Evolutionary conservation across 2,113 vertebrate species (phyloP).

Genomic region (Oncorhynchus kisutch): DNA sequence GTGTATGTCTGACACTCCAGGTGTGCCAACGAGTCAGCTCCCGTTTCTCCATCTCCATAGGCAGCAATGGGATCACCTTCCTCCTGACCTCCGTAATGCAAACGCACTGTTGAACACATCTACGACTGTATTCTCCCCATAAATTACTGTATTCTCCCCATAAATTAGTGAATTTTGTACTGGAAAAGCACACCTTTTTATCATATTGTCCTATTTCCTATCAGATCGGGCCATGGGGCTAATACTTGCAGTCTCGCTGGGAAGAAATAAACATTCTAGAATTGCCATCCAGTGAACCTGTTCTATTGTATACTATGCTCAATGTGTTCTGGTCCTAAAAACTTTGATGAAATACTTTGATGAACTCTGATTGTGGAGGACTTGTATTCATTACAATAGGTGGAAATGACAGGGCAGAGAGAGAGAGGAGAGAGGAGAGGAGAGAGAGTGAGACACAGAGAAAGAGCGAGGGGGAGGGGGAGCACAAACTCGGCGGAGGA

Average conservation of each 20-base stretch:
- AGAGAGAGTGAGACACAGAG: neutral
- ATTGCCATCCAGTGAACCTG: constrained; percentile 14
- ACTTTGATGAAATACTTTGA: neutral
- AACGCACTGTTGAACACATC: constrained; percentile 21
- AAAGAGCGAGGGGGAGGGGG: neutral
- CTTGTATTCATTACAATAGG: neutral
- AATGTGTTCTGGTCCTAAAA: neutral
- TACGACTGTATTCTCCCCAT: neutral
- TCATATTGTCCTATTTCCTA: constrained; percentile 29
- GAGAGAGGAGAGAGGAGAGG: no score
- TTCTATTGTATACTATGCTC: neutral
- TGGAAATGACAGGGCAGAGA: neutral
- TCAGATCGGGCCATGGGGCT: constrained; percentile 11
- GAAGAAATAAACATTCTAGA: constrained; percentile 1
- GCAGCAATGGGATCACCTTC: neutral
- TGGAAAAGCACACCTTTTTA: constrained; percentile 10
- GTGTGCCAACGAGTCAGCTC: neutral
- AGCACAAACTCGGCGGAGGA: constrained; percentile 31
- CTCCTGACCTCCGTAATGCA: neutral
- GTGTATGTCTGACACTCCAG: neutral
- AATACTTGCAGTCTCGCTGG: constrained; percentile 9
- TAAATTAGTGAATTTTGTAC: constrained; percentile 6
- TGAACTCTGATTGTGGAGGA: constrained; percentile 10
- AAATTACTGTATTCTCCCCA: neutral
- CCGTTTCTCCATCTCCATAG: neutral